Percentiles rank a stretch among this genome's conserved stretches.
Evolutionary conservation across 2,888 invertebrate species (phyloP).

Genomic region (Meteorus colon): DNA sequence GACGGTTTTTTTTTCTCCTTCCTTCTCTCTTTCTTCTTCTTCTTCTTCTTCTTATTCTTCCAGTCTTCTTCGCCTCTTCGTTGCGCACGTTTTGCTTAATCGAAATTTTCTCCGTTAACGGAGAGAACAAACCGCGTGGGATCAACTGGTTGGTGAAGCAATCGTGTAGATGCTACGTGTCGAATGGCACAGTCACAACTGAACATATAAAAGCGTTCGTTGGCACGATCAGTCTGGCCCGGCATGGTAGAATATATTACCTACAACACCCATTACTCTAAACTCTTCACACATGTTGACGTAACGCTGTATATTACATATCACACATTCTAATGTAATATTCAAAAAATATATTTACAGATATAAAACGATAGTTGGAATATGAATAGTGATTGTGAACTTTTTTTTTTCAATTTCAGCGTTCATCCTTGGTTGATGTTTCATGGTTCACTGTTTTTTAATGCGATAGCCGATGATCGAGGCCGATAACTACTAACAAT

Average conservation of each 20-base stretch:
- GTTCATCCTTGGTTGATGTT: background rate
- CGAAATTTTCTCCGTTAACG: constrained; percentile 17
- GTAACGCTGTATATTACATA: background rate
- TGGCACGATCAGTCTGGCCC: constrained; percentile 5
- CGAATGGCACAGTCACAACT: constrained; percentile 44
- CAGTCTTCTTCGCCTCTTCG: background rate
- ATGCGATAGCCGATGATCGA: background rate
- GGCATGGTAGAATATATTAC: constrained; percentile 19
- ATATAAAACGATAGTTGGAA: background rate
- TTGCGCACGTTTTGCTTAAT: constrained; percentile 8
- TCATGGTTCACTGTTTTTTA: background rate
- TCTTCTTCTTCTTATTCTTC: constrained; percentile 22
- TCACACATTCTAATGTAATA: background rate
- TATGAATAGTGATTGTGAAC: background rate
- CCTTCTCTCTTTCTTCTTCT: too few relatives aligned
- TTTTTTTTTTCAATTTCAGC: background rate
- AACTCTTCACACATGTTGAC: background rate
- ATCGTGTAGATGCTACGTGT: constrained; percentile 36
- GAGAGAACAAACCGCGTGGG: constrained; percentile 50
- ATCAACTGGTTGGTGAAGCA: constrained; percentile 46
- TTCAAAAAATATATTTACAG: background rate
- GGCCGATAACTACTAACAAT: background rate
- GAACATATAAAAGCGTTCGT: constrained; percentile 14
- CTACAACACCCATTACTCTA: constrained; percentile 15
- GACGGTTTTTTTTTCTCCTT: background rate